phyloP scores from a whole-genome alignment of 2,888 invertebrate species.

The Campaea margaritaria region DNA sequence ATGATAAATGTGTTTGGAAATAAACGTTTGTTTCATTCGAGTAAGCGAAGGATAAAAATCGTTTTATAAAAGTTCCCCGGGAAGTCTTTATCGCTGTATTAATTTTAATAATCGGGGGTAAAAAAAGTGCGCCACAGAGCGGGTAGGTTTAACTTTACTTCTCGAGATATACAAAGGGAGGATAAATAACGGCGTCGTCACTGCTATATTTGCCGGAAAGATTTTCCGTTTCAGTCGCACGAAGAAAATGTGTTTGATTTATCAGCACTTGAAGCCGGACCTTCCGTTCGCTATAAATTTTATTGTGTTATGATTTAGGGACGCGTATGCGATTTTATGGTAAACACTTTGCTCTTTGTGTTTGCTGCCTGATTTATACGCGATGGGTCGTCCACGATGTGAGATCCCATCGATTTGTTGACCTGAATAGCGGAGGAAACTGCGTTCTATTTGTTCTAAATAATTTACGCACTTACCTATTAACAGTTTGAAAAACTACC shows the following conservation, averaged over 20 bases:
- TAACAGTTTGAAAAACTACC: not conserved
- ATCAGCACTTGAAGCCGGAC: slow-evolving; percentile 84
- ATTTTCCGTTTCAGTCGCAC: slow-evolving; percentile 78
- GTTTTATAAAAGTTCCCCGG: slow-evolving; percentile 35
- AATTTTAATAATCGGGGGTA: slow-evolving; percentile 47
- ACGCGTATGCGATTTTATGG: slow-evolving; percentile 81
- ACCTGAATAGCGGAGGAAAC: slow-evolving; percentile 21
- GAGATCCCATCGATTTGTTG: slow-evolving; percentile 32
- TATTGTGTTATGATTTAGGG: slow-evolving; percentile 84
- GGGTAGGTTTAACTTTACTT: slow-evolving; percentile 33
- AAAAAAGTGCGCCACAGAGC: slow-evolving; percentile 47
- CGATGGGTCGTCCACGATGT: slow-evolving; percentile 45
- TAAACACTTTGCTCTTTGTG: slow-evolving; percentile 82
- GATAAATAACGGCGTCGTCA: slow-evolving; percentile 64
- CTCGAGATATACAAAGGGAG: slow-evolving; percentile 48
- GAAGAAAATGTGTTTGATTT: slow-evolving; percentile 83
- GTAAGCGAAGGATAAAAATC: slow-evolving; percentile 39
- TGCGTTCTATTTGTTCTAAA: slow-evolving; percentile 14
- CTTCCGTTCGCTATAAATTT: slow-evolving; percentile 83
- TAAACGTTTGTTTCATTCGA: slow-evolving; percentile 41
- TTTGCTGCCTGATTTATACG: slow-evolving; percentile 74
- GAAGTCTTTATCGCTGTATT: slow-evolving; percentile 46
- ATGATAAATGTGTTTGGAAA: slow-evolving; percentile 52
- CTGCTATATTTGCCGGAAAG: slow-evolving; percentile 76
- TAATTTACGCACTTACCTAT: not conserved